Base-by-base conservation (phyloP, 2,113 vertebrate genomes). In the Etheostoma spectabile region DNA sequence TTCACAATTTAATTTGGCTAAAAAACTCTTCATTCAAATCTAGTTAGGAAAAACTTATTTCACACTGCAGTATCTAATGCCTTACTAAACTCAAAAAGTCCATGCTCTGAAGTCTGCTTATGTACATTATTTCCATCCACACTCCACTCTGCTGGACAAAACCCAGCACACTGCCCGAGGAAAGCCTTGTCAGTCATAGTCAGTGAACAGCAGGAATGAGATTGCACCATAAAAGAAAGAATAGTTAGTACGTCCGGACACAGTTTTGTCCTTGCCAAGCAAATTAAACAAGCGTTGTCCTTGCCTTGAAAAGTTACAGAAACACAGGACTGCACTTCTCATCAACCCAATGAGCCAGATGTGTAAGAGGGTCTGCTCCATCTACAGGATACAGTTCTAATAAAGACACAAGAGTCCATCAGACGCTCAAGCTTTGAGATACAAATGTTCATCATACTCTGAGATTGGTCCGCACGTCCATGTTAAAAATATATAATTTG, bases 281-380 rank as follows among this genome's bases (percentile, higher is more conserved):
- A 83, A 92, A 90, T 92, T 85, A 90, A 92, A 89, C 82, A 87
- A 79, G 66, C 85, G 72, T 64, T 81, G 69, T 88, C 87, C 84
- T 88, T 79, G 88, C 78, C 77, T 87, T 74, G 89, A 91, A 88
- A 85, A 80, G 79, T 84, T 81, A 80, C 46, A 86, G 86, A 77
- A 84, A 89, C 83, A 83, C 30, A 74, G 67, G 60, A 46, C 72
- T 82, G 86, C 56, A 62, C 85, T 84, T 81, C 72, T 90, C 85
- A 89, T 92, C 68, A 88, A 53, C 56, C 35, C 77, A 48, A 8
- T 5, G 51, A 79, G 86, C 86, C 90, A 91, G 83, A 92, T 93
- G 89, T 92, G 77, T n/a, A 38, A 59, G 74, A 65, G 51, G 76
- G 55, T 85, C 85, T 64, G 75, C 82, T 85, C 56, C 63, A 53